Evolutionary conservation across 2,797 vertebrate genomes (phyloP).

Genomic region (Ptychadena robeensis): DNA sequence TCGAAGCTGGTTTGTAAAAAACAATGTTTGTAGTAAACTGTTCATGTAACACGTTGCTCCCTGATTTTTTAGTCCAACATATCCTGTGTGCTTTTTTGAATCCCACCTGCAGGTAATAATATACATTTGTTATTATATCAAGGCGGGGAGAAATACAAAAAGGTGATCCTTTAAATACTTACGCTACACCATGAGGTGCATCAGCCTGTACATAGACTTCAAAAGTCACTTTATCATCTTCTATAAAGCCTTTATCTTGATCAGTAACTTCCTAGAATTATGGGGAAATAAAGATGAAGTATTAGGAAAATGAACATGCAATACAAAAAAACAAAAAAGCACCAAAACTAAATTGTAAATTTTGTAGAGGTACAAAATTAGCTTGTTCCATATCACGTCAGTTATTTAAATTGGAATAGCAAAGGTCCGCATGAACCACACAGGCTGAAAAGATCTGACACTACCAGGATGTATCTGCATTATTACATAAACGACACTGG

Average conservation of each 20-base stretch:
- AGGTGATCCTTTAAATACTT: conserved; percentile 69
- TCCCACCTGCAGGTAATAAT: conserved; percentile 85
- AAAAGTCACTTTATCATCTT: conserved; percentile 98
- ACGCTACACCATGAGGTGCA: conserved; percentile 98
- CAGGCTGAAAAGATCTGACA: too few relatives aligned
- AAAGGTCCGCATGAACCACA: too few relatives aligned
- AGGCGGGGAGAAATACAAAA: background rate
- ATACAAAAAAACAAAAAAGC: too few relatives aligned
- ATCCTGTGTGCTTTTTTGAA: conserved; percentile 99
- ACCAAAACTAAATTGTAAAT: too few relatives aligned
- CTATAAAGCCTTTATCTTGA: conserved; percentile 95
- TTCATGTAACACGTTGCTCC: conserved; percentile 99
- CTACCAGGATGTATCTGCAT: too few relatives aligned
- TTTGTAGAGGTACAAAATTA: too few relatives aligned
- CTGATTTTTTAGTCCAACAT: conserved; percentile 98
- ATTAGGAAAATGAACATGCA: too few relatives aligned
- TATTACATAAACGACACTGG: too few relatives aligned
- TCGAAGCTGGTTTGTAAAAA: conserved; percentile 98
- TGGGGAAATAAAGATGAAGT: conserved; percentile 25
- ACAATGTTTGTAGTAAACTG: conserved; percentile 96
- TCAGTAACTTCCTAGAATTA: conserved; percentile 92
- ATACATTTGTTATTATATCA: too few relatives aligned
- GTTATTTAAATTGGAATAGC: too few relatives aligned
- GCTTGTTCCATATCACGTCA: too few relatives aligned
- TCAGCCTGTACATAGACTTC: conserved; percentile 98